phyloP scores from a whole-genome alignment of 1,140 invertebrate genomes.

The Atta texana region DNA sequence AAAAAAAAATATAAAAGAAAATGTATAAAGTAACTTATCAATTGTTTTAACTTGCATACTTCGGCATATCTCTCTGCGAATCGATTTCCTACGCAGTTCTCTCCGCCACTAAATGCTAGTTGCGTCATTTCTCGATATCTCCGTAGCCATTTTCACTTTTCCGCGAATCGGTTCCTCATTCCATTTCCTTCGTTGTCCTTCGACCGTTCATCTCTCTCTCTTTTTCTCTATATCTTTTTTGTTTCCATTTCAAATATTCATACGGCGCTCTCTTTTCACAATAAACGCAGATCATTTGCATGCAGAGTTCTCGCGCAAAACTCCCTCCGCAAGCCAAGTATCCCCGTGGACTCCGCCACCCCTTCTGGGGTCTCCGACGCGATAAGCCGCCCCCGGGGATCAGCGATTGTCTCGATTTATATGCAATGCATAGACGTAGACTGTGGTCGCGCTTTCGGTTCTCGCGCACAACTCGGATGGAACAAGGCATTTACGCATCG shows the following conservation, averaged over 20 bases:
- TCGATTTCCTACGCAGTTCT: slow-evolving; percentile 24
- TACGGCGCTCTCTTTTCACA: slow-evolving; percentile 83
- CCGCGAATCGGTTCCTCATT: slow-evolving; percentile 39
- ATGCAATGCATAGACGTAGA: slow-evolving; percentile 74
- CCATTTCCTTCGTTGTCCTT: background rate
- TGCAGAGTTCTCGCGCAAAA: slow-evolving; percentile 78
- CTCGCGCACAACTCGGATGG: slow-evolving; percentile 5
- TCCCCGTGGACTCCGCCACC: slow-evolving; percentile 58
- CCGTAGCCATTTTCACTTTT: slow-evolving; percentile 71
- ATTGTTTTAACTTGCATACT: background rate
- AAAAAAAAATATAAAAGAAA: background rate
- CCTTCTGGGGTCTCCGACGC: slow-evolving; percentile 63
- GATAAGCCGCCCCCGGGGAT: slow-evolving; percentile 83
- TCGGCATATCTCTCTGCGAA: background rate
- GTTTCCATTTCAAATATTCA: slow-evolving; percentile 84
- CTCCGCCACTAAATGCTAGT: slow-evolving; percentile 1
- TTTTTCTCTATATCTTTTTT: slow-evolving; percentile 75
- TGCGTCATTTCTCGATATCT: slow-evolving; percentile 44
- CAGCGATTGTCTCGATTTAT: slow-evolving; percentile 84
- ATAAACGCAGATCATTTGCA: slow-evolving; percentile 84
- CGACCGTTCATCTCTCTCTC: slow-evolving; percentile 49
- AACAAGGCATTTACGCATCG: slow-evolving; percentile 47
- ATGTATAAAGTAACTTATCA: background rate
- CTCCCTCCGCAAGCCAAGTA: slow-evolving; percentile 45
- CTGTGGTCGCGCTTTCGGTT: slow-evolving; percentile 53